Evolutionary conservation across 2,113 vertebrate genomes (phyloP).

Genomic region (Meleagris gallopavo): DNA sequence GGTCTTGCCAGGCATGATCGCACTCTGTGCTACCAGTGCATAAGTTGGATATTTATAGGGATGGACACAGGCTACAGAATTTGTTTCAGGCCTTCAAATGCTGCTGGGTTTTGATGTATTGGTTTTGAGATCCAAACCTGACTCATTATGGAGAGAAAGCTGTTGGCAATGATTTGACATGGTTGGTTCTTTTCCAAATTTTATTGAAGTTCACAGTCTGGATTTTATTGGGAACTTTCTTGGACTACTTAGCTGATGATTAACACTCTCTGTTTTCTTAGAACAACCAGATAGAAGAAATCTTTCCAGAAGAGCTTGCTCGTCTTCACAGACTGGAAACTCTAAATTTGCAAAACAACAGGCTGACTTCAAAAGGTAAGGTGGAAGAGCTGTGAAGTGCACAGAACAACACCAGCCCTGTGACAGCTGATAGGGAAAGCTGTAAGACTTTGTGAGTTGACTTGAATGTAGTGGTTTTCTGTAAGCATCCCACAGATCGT

Average conservation of each 20-base stretch:
- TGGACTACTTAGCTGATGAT: constrained; percentile 49
- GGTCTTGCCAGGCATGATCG: not conserved
- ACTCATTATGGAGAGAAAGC: not conserved
- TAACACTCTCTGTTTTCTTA: constrained; percentile 61
- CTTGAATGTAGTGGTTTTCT: not conserved
- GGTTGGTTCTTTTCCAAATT: constrained; percentile 5
- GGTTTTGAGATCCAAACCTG: constrained; percentile 4
- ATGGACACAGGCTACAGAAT: not conserved
- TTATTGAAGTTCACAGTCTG: not conserved
- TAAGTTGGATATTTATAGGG: not conserved
- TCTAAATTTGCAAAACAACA: constrained; percentile 97
- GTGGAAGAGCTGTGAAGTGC: accelerated
- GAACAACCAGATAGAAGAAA: constrained; percentile 95
- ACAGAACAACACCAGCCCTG: not conserved
- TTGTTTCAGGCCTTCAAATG: not conserved
- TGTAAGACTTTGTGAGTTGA: not conserved
- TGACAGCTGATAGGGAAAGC: not conserved
- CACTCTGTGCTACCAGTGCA: not conserved
- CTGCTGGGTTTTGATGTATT: not conserved
- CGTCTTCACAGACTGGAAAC: constrained; percentile 91
- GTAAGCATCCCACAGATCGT: not conserved
- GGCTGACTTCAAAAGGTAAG: constrained; percentile 91
- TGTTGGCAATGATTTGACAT: constrained; percentile 7
- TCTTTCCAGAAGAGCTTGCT: constrained; percentile 89
- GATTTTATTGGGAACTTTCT: constrained; percentile 6